A percentile compares a stretch with the other conserved stretches of the same genome.
Evolutionary conservation across 2,113 vertebrate genomes (phyloP).

Genomic region (Herpetotheres cachinnans): DNA sequence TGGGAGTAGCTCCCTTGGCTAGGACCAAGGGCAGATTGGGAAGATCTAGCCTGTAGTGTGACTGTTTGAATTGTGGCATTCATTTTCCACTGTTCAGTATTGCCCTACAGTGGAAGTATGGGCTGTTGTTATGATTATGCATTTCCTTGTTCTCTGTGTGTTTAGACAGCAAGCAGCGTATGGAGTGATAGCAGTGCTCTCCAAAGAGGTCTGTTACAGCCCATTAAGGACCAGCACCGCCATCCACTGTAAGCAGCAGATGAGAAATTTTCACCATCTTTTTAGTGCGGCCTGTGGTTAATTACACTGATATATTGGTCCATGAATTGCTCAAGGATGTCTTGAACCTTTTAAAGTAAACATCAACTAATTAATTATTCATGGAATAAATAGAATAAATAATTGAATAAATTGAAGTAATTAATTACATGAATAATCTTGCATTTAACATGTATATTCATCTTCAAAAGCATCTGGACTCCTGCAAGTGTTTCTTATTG

Average conservation of each 20-base stretch:
- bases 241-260: not conserved
- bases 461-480: not conserved
- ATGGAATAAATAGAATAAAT: not conserved
- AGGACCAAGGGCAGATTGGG: not conserved
- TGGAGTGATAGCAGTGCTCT: not conserved
- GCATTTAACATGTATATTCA: not conserved
- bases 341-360: not conserved
- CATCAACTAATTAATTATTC: not conserved
- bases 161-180: accelerated
- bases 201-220: not conserved
- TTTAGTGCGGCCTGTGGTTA: not conserved
- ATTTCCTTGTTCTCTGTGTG: not conserved
- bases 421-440: not conserved
- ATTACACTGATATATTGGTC: not conserved
- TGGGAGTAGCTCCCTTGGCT: not conserved
- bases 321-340: not conserved
- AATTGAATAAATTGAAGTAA: not conserved
- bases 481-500: not conserved
- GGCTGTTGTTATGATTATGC: accelerated
- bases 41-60: not conserved
- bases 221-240: not conserved
- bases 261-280: not conserved
- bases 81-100: not conserved
- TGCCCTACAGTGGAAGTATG: not conserved
- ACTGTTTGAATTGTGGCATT: not conserved